Base-by-base conservation (phyloP, 2,888 invertebrate species). In the Drosophila planitibia region DNA sequence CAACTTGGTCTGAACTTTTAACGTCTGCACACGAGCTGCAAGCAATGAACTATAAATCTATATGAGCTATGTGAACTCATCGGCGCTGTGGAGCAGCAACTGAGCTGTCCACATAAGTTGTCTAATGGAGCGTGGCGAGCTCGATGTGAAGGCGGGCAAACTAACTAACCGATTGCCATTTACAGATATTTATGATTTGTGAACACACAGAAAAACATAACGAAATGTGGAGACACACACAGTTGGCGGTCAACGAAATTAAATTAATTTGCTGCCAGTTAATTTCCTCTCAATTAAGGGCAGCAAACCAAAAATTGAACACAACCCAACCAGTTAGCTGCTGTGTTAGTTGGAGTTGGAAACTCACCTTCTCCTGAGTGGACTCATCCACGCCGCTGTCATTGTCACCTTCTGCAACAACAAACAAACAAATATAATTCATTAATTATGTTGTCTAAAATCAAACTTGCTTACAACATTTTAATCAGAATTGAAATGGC, bases 331-430 rank as follows among this genome's bases (percentile, higher is more conserved):
- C 55, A 55, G 55, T 28, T 55, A 37, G 16, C 12, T 7, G 30
- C 4, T 47, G 33, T 35, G 7, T 16, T 1, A 28, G 52, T 2
- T 52, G 30, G 7, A 19, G 35, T 47, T 61, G 83, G 70, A 77
- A 70, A 84, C 96, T 95, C 94, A 97, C 96, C 94, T 96, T 96
- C 93, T 96, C 96, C 93, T 96, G 97, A 64, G 96, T 96, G 69
- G 96, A 96, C 93, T 97, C 97, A 92, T 97, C 97, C 37, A 96
- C 96, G 53, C 96, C 97, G 91, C 96, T 97, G 89, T 97, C 97
- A 88, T 97, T 97, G 92, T 97, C 97, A 44, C 96, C 96, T 94
- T 97, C 97, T 97, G 95, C 81, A 93, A 94, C 4, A 28, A 57
- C 39, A 90, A 53, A 44, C 30, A 52, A 32, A 49, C 12, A 44